phyloP scores from a whole-genome alignment of 2,797 vertebrate species.

The Rhinophrynus dorsalis region DNA sequence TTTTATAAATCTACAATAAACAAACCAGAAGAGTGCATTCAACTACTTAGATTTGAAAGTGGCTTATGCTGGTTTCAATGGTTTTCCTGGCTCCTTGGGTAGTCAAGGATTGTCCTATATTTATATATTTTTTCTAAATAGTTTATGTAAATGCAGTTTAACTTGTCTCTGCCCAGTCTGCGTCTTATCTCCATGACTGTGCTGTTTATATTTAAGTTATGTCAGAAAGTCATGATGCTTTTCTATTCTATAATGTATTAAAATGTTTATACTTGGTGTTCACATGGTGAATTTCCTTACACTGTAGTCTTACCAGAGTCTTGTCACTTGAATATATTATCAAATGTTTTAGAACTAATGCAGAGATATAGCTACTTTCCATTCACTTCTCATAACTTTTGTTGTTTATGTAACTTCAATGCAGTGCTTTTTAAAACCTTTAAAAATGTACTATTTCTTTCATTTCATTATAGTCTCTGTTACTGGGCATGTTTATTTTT shows the following conservation, averaged over 20 bases:
- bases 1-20: not conserved
- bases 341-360: conserved; percentile 25
- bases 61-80: not conserved
- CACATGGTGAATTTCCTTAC: conserved; percentile 6
- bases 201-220: conserved; percentile 36
- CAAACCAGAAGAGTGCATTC: not conserved
- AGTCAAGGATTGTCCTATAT: not conserved
- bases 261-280: conserved; percentile 27
- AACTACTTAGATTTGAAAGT: no score
- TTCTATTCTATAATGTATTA: not conserved
- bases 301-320: not conserved
- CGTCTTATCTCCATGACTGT: not conserved
- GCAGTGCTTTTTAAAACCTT: conserved; percentile 32
- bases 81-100: not conserved
- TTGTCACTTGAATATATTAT: conserved; percentile 28
- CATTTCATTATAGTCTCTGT: not conserved
- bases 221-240: conserved; percentile 16
- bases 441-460: conserved; percentile 10
- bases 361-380: conserved; percentile 15
- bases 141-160: conserved; percentile 20
- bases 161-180: not conserved
- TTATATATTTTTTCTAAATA: conserved; percentile 15
- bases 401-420: conserved; percentile 36
- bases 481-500: conserved; percentile 34
- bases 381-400: conserved; percentile 3